Evolutionary conservation across 2,888 invertebrate species (phyloP), one percentile per base, ranked within the genome.

Genomic region (Temnothorax ravouxi): DNA sequence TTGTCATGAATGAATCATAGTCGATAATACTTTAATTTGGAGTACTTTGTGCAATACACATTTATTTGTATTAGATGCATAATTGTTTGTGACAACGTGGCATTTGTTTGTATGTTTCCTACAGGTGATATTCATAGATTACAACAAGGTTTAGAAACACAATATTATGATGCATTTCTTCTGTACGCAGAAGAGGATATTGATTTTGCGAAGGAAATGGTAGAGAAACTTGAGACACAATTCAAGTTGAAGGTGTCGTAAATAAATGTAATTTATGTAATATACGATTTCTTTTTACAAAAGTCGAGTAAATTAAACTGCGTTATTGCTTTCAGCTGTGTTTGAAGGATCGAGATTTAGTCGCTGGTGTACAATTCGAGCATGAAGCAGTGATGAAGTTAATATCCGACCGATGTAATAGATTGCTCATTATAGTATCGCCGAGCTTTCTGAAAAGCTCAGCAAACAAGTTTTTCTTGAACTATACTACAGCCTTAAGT

Each of bases 371-470:
- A 84, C 95, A 96, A 71, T 97, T 97, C 83, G 97, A 97, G 92
- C 97, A 97, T 92, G 96, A 97, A 86, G 97, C 97, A 0, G 96
- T 98, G 11, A 96, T 97, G 80, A 96, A 96, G 89, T 95, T 98
- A 71, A 97, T 98, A 92, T 96, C 97, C 4, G 96, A 97, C 90
- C 96, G 98, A 44, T 98, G 99, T 93, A 96, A 96, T 87, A 96
- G 97, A 91, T 96, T 98, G 89, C 96, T 99, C 84, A 96, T 98
- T 0, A 96, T 99, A 81, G 95, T 98, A 88, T 98, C 98, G 0
- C 96, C 97, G 0, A 96, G 96, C 85, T 98, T 98, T 94, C 95
- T 98, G 3, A 95, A 96, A 89, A 98, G 98, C 93, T 95, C 96
- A 0, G 97, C 96, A 25, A 98, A 98, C 93, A 96, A 96, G 77